Evolutionary conservation across 1,140 invertebrate genomes (phyloP).

Genomic region (Drosophila tsacasi): DNA sequence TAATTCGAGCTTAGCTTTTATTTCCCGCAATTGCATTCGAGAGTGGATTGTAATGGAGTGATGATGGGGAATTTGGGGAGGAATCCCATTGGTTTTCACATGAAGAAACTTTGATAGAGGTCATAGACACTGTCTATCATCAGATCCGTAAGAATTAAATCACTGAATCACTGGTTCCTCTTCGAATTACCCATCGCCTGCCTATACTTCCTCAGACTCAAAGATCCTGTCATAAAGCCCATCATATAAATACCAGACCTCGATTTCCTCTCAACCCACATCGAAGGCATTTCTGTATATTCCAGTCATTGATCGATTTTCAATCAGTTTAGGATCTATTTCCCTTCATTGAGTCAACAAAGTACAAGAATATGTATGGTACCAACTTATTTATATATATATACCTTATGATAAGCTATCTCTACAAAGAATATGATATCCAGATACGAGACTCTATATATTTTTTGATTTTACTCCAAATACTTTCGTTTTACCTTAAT

Average conservation of each 20-base stretch:
- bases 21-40: conserved; percentile 58
- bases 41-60: neutral
- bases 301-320: conserved; percentile 27
- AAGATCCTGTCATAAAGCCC: neutral
- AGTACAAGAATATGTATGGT: conserved; percentile 41
- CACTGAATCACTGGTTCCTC: too few relatives aligned
- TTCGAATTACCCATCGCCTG: neutral
- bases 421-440: conserved; percentile 31
- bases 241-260: conserved; percentile 5
- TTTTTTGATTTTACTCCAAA: conserved; percentile 42
- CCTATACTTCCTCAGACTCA: neutral
- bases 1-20: conserved; percentile 63
- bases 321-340: conserved; percentile 21
- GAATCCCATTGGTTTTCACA: neutral
- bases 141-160: too few relatives aligned
- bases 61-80: neutral
- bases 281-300: conserved; percentile 47
- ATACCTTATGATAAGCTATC: conserved; percentile 11
- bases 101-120: too few relatives aligned
- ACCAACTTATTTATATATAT: conserved; percentile 27
- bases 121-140: too few relatives aligned
- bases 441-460: conserved; percentile 53
- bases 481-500: conserved; percentile 47
- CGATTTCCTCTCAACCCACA: neutral
- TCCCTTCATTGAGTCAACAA: conserved; percentile 16